phyloP scores from a whole-genome alignment of 2,113 vertebrate genomes.

The Rhombomys opimus region DNA sequence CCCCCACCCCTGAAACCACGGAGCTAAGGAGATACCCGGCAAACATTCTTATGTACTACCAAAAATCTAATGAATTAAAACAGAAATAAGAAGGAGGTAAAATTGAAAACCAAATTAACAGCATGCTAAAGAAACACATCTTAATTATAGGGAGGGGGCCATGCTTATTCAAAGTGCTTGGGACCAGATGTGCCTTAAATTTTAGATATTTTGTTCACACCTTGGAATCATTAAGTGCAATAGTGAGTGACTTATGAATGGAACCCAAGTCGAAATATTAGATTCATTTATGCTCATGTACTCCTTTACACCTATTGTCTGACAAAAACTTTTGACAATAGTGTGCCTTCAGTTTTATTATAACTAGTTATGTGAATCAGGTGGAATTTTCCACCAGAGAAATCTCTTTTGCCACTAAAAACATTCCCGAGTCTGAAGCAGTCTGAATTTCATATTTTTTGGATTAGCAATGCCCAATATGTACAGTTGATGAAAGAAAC shows the following conservation, averaged over 20 bases:
- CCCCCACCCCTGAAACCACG: neutral
- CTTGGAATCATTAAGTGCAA: neutral
- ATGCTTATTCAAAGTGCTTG: neutral
- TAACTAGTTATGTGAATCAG: neutral
- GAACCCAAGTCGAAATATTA: neutral
- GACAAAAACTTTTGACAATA: neutral
- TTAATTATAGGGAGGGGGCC: neutral
- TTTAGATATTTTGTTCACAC: neutral
- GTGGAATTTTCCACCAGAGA: neutral
- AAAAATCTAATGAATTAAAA: conserved; percentile 3
- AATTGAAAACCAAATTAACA: conserved; percentile 20
- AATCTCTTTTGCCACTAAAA: neutral
- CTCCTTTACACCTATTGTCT: neutral
- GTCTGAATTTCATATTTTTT: neutral
- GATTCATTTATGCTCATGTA: neutral
- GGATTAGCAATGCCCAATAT: neutral
- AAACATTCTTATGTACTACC: neutral
- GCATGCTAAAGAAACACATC: neutral
- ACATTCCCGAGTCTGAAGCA: neutral
- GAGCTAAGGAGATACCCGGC: conserved; percentile 16
- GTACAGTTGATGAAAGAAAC: conserved; percentile 10
- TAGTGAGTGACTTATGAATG: neutral
- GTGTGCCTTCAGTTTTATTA: neutral
- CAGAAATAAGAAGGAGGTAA: neutral
- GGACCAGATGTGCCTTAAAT: neutral